A percentile compares a stretch with the other conserved stretches of the same genome.
phyloP scores from a whole-genome alignment of 2,113 vertebrate species.

The Coregonus clupeaformis region DNA sequence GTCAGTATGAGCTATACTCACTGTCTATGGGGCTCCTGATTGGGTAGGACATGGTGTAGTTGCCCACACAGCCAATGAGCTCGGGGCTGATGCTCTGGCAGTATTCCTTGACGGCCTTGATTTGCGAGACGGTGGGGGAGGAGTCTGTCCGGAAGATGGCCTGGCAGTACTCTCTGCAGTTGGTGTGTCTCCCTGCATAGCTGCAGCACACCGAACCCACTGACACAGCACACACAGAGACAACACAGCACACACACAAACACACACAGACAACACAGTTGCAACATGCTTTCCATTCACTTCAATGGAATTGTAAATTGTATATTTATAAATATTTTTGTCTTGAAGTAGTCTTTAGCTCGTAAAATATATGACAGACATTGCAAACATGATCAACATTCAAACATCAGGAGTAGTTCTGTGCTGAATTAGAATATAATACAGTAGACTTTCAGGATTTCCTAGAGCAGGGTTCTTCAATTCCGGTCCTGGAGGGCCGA shows the following conservation, averaged over 20 bases:
- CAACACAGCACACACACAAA: not conserved
- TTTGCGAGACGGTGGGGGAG: conserved; percentile 92
- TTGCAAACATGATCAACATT: too few species aligned
- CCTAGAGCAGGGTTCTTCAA: too few species aligned
- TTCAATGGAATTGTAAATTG: too few species aligned
- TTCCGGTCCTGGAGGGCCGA: too few species aligned
- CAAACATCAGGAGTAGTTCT: too few species aligned
- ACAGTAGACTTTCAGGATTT: too few species aligned
- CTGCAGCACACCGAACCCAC: conserved; percentile 97
- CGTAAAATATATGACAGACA: too few species aligned
- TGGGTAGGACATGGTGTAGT: conserved; percentile 96
- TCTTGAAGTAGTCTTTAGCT: too few species aligned
- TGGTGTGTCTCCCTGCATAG: conserved; percentile 94
- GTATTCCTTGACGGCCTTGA: conserved; percentile 92
- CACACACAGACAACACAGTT: too few species aligned
- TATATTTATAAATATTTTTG: too few species aligned
- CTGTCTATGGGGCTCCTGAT: conserved; percentile 96
- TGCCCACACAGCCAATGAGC: conserved; percentile 90
- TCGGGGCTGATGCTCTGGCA: conserved; percentile 90
- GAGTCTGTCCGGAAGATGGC: conserved; percentile 98
- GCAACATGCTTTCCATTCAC: too few species aligned
- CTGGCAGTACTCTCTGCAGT: conserved; percentile 95
- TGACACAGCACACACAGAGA: conserved; percentile 55
- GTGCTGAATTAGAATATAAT: too few species aligned
- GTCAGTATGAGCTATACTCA: conserved; percentile 67